Base-by-base conservation (phyloP, 2,888 invertebrate species). In the Lamellibrachia columna region DNA sequence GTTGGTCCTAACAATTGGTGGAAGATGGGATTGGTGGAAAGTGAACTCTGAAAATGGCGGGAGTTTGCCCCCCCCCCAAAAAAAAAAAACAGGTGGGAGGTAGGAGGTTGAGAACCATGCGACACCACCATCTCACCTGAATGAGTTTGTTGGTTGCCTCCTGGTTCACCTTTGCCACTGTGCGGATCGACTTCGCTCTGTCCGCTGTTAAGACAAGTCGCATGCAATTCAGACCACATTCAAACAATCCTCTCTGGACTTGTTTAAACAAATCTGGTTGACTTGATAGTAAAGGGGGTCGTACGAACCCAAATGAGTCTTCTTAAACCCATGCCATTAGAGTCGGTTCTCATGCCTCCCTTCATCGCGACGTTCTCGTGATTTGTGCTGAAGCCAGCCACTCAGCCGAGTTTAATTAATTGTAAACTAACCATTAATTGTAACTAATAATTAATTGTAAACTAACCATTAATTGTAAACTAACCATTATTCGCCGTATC, bases 91-190 rank as follows among this genome's bases (percentile, higher is more conserved):
- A 40, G 40, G 40, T 40, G 40, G 40, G n/a, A n/a, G n/a, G n/a
- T n/a, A n/a, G n/a, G n/a, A n/a, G 15, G 75, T 22, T n/a, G 6
- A 3, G 9, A 7, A 9, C 22, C 75, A 15, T 75, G n/a, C 0
- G 22, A 75, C 75, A 75, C 15, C 2, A 75, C 4, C 6, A 6
- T 6, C 75, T 22, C 75, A 91, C 91, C 53, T 91, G 60, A 60
- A 95, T 94, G 92, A 95, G 90, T 92, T 95, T 94, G 91, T 94
- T 93, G 22, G 95, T 95, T 40, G 92, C 94, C 53, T 92, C 93
- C 75, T 94, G 92, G 92, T 95, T 95, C 53, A 95, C 95, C n/a
- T 92, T 90, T 40, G 95, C 95, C 40, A 52, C 90, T n/a, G 94
- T 95, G 52, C 90, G 92, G 92, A 95, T 95, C 4, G 94, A 93